phyloP scores from a whole-genome alignment of 2,888 invertebrate species.

The Ptychoptera contaminata region DNA sequence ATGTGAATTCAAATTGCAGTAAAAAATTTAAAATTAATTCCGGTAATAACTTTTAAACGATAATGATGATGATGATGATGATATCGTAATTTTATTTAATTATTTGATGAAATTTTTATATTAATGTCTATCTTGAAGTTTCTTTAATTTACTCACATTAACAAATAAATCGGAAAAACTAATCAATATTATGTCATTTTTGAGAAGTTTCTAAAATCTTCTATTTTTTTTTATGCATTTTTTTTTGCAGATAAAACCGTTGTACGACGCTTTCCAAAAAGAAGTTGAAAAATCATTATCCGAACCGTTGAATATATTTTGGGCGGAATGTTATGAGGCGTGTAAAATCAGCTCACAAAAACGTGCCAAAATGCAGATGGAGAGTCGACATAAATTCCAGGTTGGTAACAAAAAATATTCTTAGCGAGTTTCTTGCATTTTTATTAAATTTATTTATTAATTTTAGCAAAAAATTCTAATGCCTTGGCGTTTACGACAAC shows the following conservation, averaged over 20 bases:
- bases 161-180: no score
- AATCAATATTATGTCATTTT: neutral
- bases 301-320: slow-evolving; percentile 39
- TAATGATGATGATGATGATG: no score
- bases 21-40: no score
- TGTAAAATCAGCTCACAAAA: slow-evolving; percentile 39
- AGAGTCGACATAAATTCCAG: slow-evolving; percentile 39
- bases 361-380: slow-evolving; percentile 36
- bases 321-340: slow-evolving; percentile 43
- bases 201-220: slow-evolving; percentile 2
- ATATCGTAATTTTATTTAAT: no score
- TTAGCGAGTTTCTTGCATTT: neutral
- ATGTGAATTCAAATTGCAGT: no score
- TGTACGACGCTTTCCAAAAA: slow-evolving; percentile 36
- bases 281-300: slow-evolving; percentile 34
- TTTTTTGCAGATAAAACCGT: slow-evolving; percentile 34
- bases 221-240: slow-evolving; percentile 6
- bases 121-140: no score
- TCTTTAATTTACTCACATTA: no score
- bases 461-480: slow-evolving; percentile 35
- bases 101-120: no score
- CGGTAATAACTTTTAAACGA: no score
- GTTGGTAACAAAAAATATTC: slow-evolving; percentile 15
- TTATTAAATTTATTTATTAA: slow-evolving; percentile 8
- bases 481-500: slow-evolving; percentile 33